These are phyloP conservation scores for Tinamus major DNA, from an alignment of 2,797 vertebrate species.

Conservation along the genomic window DNA sequence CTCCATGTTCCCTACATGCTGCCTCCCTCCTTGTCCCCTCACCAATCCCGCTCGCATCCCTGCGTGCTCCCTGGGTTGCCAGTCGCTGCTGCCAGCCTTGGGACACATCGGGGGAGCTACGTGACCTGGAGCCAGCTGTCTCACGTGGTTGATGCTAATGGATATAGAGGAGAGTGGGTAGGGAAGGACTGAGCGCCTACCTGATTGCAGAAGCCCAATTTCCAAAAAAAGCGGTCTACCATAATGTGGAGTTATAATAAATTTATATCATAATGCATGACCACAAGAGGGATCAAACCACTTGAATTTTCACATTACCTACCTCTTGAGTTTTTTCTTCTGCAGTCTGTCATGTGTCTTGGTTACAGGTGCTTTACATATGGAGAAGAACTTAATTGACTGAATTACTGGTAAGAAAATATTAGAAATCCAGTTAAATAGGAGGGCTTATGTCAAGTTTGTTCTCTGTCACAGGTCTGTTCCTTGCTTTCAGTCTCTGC, in stretches of 20 bases:
- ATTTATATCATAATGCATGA: neutral
- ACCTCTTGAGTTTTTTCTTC: neutral
- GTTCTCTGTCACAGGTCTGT: neutral
- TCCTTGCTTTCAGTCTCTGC: neutral
- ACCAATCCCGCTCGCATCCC: too few species aligned
- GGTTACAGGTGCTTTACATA: neutral
- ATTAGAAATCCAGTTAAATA: neutral
- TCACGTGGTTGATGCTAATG: neutral
- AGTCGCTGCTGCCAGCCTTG: too few species aligned
- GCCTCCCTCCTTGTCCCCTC: too few species aligned
- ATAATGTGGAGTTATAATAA: neutral
- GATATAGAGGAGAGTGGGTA: neutral
- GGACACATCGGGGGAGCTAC: neutral
- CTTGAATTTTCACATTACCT: neutral
- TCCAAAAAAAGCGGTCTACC: neutral
- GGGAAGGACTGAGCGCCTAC: neutral
- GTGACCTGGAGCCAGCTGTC: rapidly evolving
- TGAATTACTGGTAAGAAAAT: neutral
- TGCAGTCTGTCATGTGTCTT: neutral
- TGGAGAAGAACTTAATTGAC: neutral
- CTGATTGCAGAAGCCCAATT: neutral
- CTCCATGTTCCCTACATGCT: too few species aligned
- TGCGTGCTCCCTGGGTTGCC: too few species aligned
- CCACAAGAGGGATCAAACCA: constrained; percentile 39
- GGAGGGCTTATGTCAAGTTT: neutral